Base-by-base conservation (phyloP, 2,888 invertebrate genomes). In the Hecatera dysodea region DNA sequence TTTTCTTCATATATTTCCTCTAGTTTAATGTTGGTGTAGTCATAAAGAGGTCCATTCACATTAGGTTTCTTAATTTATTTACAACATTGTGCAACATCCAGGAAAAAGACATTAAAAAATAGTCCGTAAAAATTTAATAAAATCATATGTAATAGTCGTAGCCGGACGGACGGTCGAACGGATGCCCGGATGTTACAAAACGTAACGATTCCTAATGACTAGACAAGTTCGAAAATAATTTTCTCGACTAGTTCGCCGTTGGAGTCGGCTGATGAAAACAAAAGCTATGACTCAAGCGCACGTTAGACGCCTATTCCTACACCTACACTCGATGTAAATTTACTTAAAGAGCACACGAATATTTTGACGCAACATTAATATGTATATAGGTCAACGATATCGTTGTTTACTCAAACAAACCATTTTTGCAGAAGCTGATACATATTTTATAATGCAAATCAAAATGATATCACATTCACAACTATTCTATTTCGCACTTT, bases 181-280 rank as follows among this genome's bases (percentile, higher is more conserved):
- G 55, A 70, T 62, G 57, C 67, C 83, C 81, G 82, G 83, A 83
- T 83, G 84, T 83, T 83, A 72, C 84, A 81, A 83, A 83, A 80
- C 72, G 72, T 74, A 78, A 70, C 65, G 69, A 67, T 81, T 77
- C 77, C 69, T 80, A 83, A 83, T 81, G 84, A 82, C 79, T 78
- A 52, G 60, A 50, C 71, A 62, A 46, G 57, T 78, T 82, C 59
- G 63, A 80, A 82, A 83, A 80, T 83, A 81, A 73, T 83, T 69
- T 68, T 73, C 48, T 50, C 44, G 44, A 15, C 55, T n/a, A 64
- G 46, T 19, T 60, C 24, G 0, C 29, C 46, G 64, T 57, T 42
- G 39, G 60, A 46, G 42, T n/a, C 48, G 42, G 48, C 9, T 56
- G 52, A 56, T 64, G 73, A 55, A 80, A 70, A 78, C 80, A 77